Percentiles rank a stretch among this genome's conserved stretches.
Conservation (phyloP, 2,113 vertebrate species). For the Penelope pileata region DNA sequence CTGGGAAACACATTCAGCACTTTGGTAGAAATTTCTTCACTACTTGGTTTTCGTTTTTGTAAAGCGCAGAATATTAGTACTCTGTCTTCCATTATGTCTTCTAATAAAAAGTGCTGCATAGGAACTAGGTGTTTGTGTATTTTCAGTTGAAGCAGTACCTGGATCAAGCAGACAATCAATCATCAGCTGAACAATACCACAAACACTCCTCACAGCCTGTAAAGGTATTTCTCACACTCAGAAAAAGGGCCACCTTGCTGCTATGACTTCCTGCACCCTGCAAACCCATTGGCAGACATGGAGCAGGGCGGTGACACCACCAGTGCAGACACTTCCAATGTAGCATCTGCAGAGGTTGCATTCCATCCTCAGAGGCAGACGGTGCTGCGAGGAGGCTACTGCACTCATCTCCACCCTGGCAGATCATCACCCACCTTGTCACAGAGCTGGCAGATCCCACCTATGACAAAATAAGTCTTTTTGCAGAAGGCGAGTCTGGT, state of each 20-base stretch:
- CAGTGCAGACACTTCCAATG: neutral
- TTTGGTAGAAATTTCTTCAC: neutral
- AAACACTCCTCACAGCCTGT: accelerated
- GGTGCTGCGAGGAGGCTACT: accelerated
- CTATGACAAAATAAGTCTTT: neutral
- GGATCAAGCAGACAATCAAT: neutral
- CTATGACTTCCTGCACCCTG: accelerated
- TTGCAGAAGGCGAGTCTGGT: neutral
- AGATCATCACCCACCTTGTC: accelerated
- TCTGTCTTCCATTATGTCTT: neutral
- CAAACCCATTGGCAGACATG: accelerated
- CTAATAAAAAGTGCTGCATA: accelerated
- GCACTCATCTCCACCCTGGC: accelerated
- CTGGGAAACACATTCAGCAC: neutral
- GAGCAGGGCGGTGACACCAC: neutral
- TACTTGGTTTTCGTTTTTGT: accelerated
- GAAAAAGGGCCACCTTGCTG: neutral
- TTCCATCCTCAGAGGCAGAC: accelerated
- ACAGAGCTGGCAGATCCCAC: neutral
- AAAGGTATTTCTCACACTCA: accelerated
- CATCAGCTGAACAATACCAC: neutral
- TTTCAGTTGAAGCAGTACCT: neutral
- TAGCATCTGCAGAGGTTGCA: accelerated
- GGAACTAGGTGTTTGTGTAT: neutral
- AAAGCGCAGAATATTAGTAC: neutral